Percentiles rank a stretch among this genome's conserved stretches.
Evolutionary conservation across 2,113 vertebrate species (phyloP).

Genomic region (Psophia crepitans): DNA sequence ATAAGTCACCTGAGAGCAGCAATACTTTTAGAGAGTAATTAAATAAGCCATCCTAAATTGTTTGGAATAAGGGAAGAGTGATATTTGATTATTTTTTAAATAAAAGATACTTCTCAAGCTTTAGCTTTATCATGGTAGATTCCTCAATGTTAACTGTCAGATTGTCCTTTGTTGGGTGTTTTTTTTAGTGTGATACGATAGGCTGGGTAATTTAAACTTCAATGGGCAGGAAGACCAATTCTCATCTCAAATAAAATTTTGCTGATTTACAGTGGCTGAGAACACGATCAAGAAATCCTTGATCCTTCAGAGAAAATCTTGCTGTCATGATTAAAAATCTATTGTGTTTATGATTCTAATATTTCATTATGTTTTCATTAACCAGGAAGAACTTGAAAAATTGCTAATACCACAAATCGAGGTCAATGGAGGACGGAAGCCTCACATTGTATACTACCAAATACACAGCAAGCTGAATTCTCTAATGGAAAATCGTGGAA

Average conservation of each 20-base stretch:
- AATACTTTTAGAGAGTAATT: not conserved
- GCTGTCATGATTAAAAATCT: not conserved
- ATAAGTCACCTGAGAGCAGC: not conserved
- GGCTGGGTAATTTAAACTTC: not conserved
- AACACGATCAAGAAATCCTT: not conserved
- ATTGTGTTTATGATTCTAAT: not conserved
- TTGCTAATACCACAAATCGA: slow-evolving; percentile 74
- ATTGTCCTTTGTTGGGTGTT: not conserved
- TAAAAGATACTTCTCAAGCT: not conserved
- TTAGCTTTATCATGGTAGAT: not conserved
- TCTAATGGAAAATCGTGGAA: slow-evolving; percentile 82
- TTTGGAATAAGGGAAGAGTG: not conserved
- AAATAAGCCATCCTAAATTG: not conserved
- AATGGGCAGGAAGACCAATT: not conserved
- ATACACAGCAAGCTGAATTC: slow-evolving; percentile 77
- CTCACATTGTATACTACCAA: slow-evolving; percentile 69
- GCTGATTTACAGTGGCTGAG: not conserved
- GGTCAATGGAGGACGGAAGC: slow-evolving; percentile 73
- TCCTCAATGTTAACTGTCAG: not conserved
- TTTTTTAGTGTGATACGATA: not conserved
- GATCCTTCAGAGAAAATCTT: not conserved
- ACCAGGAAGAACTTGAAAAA: slow-evolving; percentile 83
- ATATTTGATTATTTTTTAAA: not conserved
- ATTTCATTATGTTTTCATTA: slow-evolving; percentile 25
- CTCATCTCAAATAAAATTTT: not conserved